Conservation (phyloP, 2,113 vertebrate species). For the Potamarius usumacintae region DNA sequence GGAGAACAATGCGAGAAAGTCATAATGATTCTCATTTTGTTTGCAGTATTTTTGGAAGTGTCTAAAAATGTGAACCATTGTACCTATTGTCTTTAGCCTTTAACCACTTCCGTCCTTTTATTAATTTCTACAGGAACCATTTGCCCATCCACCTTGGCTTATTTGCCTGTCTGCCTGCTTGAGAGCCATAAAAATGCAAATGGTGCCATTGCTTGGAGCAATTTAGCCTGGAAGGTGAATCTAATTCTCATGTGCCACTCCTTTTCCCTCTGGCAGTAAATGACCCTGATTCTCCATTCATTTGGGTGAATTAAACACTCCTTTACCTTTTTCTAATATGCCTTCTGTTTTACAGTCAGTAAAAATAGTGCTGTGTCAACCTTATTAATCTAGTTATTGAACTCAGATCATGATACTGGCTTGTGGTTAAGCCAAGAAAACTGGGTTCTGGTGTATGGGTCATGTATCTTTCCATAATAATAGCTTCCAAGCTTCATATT, state of each 20-base stretch:
- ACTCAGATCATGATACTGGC: not conserved
- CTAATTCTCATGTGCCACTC: not conserved
- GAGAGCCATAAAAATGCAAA: constrained; percentile 50
- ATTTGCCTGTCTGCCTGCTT: constrained; percentile 14
- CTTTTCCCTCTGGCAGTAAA: constrained; percentile 3
- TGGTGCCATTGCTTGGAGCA: not conserved
- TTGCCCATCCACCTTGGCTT: constrained; percentile 2
- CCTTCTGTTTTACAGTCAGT: not conserved
- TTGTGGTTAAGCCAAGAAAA: constrained; percentile 11
- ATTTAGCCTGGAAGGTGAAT: constrained; percentile 1
- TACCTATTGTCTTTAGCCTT: not conserved
- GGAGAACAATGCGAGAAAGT: not conserved
- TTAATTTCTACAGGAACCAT: constrained; percentile 15
- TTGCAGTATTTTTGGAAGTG: not conserved
- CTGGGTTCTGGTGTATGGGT: not conserved
- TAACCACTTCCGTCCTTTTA: not conserved
- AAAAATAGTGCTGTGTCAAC: not conserved
- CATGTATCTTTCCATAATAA: not conserved
- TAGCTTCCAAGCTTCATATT: not conserved
- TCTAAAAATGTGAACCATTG: not conserved
- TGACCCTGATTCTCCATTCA: not conserved
- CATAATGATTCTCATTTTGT: not conserved
- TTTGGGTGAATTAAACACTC: not conserved
- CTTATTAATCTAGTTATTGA: constrained; percentile 24
- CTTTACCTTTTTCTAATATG: not conserved